Percentiles rank a stretch among this genome's conserved stretches.
phyloP scores from a whole-genome alignment of 2,113 vertebrate genomes.

The Empidonax traillii region DNA sequence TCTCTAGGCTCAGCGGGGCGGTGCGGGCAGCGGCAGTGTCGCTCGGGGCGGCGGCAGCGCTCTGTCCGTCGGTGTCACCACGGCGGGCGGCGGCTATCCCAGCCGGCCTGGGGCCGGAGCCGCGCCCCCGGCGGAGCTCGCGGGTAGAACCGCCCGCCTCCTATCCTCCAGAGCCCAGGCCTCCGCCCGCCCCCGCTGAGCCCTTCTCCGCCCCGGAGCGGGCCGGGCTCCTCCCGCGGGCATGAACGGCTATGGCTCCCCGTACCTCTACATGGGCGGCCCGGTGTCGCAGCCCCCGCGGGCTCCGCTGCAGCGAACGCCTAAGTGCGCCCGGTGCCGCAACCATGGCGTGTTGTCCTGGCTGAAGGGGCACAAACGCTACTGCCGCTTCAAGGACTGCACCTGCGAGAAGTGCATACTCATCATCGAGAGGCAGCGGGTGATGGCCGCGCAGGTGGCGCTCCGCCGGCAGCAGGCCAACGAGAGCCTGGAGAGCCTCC shows the following conservation, averaged over 20 bases:
- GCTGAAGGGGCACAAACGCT: constrained; percentile 96
- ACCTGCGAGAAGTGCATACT: constrained; percentile 97
- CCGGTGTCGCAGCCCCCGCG: constrained; percentile 88
- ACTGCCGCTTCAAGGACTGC: constrained; percentile 98
- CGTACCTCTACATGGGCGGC: constrained; percentile 93
- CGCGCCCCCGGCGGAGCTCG: not conserved
- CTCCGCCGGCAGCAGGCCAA: constrained; percentile 93
- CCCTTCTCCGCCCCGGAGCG: not conserved
- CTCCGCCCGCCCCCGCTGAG: not conserved
- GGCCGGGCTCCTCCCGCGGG: not conserved
- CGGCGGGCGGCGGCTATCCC: not conserved
- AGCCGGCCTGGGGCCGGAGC: not conserved
- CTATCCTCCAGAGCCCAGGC: not conserved
- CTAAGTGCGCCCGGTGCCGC: constrained; percentile 94
- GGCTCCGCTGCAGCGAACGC: constrained; percentile 90
- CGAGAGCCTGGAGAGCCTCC: constrained; percentile 93
- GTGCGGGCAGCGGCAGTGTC: not conserved
- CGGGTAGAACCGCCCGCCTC: not conserved
- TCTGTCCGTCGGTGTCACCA: not conserved
- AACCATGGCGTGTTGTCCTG: constrained; percentile 96
- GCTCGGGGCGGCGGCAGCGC: not conserved
- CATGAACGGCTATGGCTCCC: constrained; percentile 96
- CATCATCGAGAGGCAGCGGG: constrained; percentile 94
- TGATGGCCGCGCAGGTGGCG: constrained; percentile 97
- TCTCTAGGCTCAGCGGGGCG: not conserved